phyloP scores from a whole-genome alignment of 2,888 invertebrate species.

The Syrista parreyssii region DNA sequence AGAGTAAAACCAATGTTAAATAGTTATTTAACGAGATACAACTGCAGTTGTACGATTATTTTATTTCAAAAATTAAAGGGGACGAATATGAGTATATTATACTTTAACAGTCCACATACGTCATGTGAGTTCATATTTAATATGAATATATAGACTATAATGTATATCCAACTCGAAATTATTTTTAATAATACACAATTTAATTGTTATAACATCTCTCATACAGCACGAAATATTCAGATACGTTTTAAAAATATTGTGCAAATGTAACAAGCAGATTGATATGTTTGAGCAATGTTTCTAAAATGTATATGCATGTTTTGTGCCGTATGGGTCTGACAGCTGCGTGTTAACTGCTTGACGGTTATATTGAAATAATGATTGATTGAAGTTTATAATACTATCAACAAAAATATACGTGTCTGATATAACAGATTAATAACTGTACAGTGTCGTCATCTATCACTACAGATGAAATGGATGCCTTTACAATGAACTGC shows the following conservation, averaged over 20 bases:
- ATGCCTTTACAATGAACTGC: not conserved
- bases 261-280: no score
- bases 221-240: no score
- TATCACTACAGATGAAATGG: not conserved
- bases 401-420: not conserved
- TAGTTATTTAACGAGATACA: not conserved
- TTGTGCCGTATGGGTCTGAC: no score
- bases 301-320: no score
- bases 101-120: not conserved
- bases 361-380: not conserved
- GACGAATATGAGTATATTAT: not conserved
- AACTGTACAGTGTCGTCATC: not conserved
- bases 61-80: not conserved
- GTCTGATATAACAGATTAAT: not conserved
- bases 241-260: no score
- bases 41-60: not conserved
- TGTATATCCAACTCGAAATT: not conserved
- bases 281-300: no score
- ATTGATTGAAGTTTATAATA: not conserved
- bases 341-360: not conserved
- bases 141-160: not conserved
- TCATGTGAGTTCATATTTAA: not conserved
- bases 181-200: not conserved
- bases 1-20: not conserved
- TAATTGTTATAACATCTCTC: not conserved